phyloP scores from a whole-genome alignment of 2,113 vertebrate genomes.

The Hemibagrus wyckioides region DNA sequence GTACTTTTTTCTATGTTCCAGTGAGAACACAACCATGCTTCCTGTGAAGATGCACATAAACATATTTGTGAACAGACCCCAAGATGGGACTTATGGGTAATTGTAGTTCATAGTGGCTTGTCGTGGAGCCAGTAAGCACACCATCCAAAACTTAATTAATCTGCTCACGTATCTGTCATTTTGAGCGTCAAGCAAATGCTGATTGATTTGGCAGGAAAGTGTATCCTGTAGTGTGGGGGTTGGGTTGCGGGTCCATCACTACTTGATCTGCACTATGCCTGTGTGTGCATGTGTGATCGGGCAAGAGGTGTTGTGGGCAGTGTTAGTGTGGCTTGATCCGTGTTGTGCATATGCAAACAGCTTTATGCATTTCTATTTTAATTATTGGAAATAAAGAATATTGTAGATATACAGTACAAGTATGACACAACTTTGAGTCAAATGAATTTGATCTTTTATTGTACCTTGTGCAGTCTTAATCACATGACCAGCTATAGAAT shows the following conservation, averaged over 20 bases:
- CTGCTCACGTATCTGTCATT: background rate
- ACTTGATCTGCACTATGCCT: background rate
- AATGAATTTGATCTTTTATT: too few species aligned
- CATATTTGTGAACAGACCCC: background rate
- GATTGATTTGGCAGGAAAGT: background rate
- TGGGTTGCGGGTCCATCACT: background rate
- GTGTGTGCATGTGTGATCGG: background rate
- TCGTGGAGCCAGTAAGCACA: background rate
- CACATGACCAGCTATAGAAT: too few species aligned
- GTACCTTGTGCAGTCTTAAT: too few species aligned
- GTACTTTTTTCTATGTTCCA: conserved; percentile 47
- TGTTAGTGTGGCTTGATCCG: background rate
- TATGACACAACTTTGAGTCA: too few species aligned
- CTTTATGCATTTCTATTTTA: background rate
- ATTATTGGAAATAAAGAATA: background rate
- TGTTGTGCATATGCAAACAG: background rate
- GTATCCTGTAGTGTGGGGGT: background rate
- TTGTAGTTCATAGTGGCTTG: background rate
- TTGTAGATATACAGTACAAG: too few species aligned
- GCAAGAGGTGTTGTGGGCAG: background rate
- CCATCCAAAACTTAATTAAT: background rate
- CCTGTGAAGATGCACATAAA: background rate
- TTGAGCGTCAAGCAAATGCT: background rate
- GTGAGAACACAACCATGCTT: conserved; percentile 20
- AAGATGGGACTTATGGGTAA: background rate